Percentiles rank a stretch among this genome's conserved stretches.
Evolutionary conservation across 1,140 invertebrate species (phyloP).

Genomic region (Zaprionus lachaisei): DNA sequence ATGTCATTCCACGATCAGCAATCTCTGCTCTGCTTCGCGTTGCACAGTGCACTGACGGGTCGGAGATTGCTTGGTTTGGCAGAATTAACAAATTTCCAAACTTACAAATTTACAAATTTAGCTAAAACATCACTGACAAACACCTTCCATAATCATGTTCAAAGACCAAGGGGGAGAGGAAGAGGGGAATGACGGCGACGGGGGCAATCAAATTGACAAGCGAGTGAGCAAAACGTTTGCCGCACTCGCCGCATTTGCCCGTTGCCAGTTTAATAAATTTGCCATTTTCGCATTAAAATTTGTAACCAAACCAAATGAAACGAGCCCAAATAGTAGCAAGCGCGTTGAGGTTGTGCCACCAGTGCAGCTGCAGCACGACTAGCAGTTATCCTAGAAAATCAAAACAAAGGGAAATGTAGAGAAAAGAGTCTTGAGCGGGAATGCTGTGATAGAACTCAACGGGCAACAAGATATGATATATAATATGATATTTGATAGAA

Average conservation of each 20-base stretch:
- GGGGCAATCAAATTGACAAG: slow-evolving; percentile 76
- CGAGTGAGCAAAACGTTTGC: slow-evolving; percentile 68
- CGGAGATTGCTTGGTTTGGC: neutral
- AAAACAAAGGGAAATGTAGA: neutral
- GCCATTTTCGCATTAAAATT: slow-evolving; percentile 83
- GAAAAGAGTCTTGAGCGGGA: neutral
- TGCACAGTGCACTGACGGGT: neutral
- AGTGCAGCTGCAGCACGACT: neutral
- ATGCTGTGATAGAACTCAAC: neutral
- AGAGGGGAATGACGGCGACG: slow-evolving; percentile 1
- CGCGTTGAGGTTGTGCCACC: slow-evolving; percentile 1
- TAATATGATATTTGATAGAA: neutral
- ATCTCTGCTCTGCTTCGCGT: neutral
- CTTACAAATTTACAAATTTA: slow-evolving; percentile 66
- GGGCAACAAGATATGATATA: neutral
- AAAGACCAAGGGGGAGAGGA: slow-evolving; percentile 53
- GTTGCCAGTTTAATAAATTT: slow-evolving; percentile 70
- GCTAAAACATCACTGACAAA: slow-evolving; percentile 57
- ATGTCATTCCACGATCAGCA: neutral
- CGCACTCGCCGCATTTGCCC: slow-evolving; percentile 29
- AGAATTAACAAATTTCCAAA: slow-evolving; percentile 12
- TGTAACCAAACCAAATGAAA: slow-evolving; percentile 67
- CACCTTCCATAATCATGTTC: slow-evolving; percentile 79
- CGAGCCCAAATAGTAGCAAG: slow-evolving; percentile 11
- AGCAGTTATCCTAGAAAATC: neutral